Conservation (phyloP, 2,888 invertebrate species). For the Falcaria lacertinaria region DNA sequence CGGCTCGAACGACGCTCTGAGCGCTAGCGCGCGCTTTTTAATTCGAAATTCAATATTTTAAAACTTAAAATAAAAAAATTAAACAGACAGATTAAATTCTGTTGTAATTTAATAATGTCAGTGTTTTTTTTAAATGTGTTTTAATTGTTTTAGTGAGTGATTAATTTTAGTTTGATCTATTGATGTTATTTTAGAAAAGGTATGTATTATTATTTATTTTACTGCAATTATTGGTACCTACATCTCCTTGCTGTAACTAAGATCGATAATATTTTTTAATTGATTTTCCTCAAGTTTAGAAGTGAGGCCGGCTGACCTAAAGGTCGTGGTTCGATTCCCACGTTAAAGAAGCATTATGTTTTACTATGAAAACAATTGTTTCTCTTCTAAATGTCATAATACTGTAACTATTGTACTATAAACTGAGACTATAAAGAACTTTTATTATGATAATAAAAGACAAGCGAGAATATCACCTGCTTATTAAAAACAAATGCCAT, state of each 20-base stretch:
- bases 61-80: conserved; percentile 7
- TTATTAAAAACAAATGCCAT: background rate
- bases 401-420: background rate
- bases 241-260: too few species aligned
- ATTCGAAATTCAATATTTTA: too few species aligned
- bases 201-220: background rate
- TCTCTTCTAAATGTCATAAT: background rate
- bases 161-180: background rate
- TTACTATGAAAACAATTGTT: background rate
- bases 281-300: background rate
- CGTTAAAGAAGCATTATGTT: background rate
- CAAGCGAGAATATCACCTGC: background rate
- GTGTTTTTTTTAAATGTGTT: background rate
- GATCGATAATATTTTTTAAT: too few species aligned
- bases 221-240: too few species aligned
- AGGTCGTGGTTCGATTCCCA: background rate
- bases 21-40: conserved; percentile 19
- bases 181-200: conserved; percentile 1
- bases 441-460: background rate
- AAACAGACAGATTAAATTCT: background rate
- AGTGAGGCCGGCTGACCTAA: background rate
- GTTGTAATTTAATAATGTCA: too few species aligned
- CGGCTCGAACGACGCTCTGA: conserved; percentile 1
- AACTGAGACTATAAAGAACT: background rate
- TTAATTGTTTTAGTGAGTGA: background rate